Conservation (phyloP, 2,113 vertebrate genomes). For the Pelvicachromis taeniatus region DNA sequence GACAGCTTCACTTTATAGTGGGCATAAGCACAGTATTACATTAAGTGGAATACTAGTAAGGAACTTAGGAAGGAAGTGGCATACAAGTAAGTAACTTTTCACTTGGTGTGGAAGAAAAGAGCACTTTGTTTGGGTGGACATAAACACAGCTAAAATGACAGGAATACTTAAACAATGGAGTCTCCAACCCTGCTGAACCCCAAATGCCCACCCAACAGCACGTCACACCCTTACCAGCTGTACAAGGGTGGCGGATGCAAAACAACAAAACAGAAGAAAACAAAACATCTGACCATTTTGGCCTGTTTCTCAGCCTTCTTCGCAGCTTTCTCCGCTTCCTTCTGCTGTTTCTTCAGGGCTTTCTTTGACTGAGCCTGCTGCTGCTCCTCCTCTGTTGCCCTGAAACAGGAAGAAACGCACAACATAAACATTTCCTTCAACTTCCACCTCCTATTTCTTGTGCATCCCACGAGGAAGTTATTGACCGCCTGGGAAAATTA, state of each 20-base stretch:
- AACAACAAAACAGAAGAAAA: conserved; percentile 4
- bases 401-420: conserved; percentile 76
- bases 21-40: too few relatives aligned
- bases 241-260: conserved; percentile 28
- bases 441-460: conserved; percentile 80
- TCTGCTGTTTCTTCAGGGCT: conserved; percentile 78
- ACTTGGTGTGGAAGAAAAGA: conserved; percentile 32
- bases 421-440: conserved; percentile 81
- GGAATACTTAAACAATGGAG: conserved; percentile 71
- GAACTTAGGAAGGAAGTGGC: too few relatives aligned
- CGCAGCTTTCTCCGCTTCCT: conserved; percentile 80
- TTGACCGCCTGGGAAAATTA: conserved; percentile 86
- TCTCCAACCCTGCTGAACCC: conserved; percentile 23
- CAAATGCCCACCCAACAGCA: conserved; percentile 32
- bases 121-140: conserved; percentile 56
- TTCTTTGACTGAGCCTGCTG: conserved; percentile 81
- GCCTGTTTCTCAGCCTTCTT: conserved; percentile 82
- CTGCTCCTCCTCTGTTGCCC: conserved; percentile 74
- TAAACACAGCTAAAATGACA: conserved; percentile 66
- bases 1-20: background rate
- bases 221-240: conserved; percentile 53
- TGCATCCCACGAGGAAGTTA: conserved; percentile 78
- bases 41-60: background rate
- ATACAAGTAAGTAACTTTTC: background rate
- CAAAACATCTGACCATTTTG: conserved; percentile 67